Evolutionary conservation across 2,797 vertebrate species (phyloP), one percentile per base, ranked within the genome.

Genomic region (Strix occidentalis): DNA sequence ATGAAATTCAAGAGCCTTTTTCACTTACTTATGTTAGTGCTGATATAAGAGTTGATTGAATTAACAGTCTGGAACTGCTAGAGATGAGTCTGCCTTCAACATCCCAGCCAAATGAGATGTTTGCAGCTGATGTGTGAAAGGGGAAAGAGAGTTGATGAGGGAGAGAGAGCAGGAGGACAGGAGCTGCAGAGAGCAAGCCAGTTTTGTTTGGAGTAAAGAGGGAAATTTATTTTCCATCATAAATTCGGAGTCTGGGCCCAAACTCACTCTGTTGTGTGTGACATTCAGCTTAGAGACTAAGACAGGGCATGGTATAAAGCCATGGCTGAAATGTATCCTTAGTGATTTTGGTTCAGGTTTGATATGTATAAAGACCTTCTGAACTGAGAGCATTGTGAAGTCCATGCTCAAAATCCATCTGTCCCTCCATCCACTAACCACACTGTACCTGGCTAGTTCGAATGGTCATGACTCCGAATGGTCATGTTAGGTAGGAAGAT

Each of bases 111-210:
- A 96, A 96, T 90, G 78, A 95, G 90, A 78, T 89, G 88, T 93
- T 95, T 94, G 94, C 94, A 95, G 81, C 86, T 95, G 94, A 96
- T 90, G 84, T 96, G 95, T 94, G 94, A 96, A 95, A 94, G 60
- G 66, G 57, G 87, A 75, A 89, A 94, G 88, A 51, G 91, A 95
- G 94, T 9, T 95, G 85, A 88, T 84, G 85, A 88, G 39, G 63
- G 57, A 35, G 60, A 87, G 85, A 70, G 88, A 86, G 60, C 75
- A 48, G 77, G 58, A 90, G 86, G 88, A 87, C 90, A 92, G 57
- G 78, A 92, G 81, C 45, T 85, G 81, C 57, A 51, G 75, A 68
- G 41, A 50, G 23, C 5, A 39, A 96, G 60, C 60, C 78, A 76
- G 51, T 41, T 93, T 60, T 60, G 16, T 89, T 84, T 2, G 0